Base-by-base conservation (phyloP, 2,113 vertebrate species). In the Sinocyclocheilus anshuiensis region DNA sequence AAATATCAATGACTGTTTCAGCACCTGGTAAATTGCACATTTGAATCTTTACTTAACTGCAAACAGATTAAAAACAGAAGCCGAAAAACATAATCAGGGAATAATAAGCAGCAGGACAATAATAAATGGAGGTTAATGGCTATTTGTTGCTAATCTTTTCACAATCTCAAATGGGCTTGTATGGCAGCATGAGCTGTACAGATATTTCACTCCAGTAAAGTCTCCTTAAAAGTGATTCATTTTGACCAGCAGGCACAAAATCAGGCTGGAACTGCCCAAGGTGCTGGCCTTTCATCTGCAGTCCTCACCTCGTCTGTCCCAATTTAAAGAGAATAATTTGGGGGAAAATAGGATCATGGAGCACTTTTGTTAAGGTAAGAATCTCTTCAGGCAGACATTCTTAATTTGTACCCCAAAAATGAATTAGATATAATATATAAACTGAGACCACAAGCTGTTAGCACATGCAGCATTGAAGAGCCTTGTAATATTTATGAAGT, bases 201-300 rank as follows among this genome's bases (percentile, higher is more conserved):
- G 48, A 36, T 3, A 50, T 84, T 71, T 89, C 77, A 81, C 81
- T 24, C 42, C 39, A 84, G 59, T 29, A 76, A 42, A 84, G 91
- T 86, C 84, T 84, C 82, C 74, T 81, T 53, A 83, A 89, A 89
- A 90, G 79, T 90, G 89, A 91, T 90, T 93, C 89, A 86, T 90
- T 93, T 90, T 92, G 89, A 88, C 85, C 88, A 81, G 83, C 85
- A 84, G 87, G 81, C 82, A 84, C 86, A 76, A 88, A 89, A 92
- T 93, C 90, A 81, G 69, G 57, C 86, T 86, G 91, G 91, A 92
- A 93, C 93, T 93, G 92, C 90, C 86, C 88, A 86, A 90, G 92
- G 89, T 90, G 87, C 79, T 92, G 91, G 85, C 90, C 91, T 92
- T 92, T 92, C 90, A 92, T 92, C 91, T 61, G 86, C 84, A 84